These are phyloP conservation scores for Lepidocolaptes lacrymiger DNA, from an alignment of 2,797 vertebrate genomes.

Conservation along the genomic window DNA sequence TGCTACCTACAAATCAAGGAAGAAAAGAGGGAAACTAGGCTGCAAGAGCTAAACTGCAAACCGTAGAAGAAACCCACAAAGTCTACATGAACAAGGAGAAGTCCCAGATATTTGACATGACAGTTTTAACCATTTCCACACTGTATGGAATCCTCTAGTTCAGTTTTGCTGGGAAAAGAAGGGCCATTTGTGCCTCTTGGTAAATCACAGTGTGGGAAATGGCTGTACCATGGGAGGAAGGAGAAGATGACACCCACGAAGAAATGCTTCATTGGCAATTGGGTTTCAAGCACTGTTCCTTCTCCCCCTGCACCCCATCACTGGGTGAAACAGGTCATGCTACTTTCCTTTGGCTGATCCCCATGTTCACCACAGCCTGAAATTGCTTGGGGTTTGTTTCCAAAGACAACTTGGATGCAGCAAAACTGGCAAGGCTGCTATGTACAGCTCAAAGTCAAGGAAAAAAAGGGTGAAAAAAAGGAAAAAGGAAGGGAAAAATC, in stretches of 20 bases:
- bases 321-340: neutral
- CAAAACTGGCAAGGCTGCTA: neutral
- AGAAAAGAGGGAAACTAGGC: neutral
- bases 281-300: neutral
- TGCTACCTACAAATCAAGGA: neutral
- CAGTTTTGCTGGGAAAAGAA: neutral
- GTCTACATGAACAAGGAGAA: neutral
- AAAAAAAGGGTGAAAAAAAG: neutral
- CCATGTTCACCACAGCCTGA: neutral
- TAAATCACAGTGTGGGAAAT: neutral
- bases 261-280: neutral
- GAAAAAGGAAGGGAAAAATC: neutral
- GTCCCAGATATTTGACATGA: neutral
- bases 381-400: neutral
- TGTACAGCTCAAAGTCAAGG: neutral
- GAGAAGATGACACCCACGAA: neutral
- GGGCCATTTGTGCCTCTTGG: neutral
- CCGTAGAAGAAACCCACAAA: neutral
- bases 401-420: neutral
- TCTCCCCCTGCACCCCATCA: neutral
- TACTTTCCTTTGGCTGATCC: neutral
- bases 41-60: neutral
- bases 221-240: neutral
- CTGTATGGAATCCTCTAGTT: neutral
- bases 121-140: neutral